A percentile compares a stretch with the other conserved stretches of the same genome.
These are phyloP conservation scores for Sclerodermus sp. DNA, from an alignment of 2,888 invertebrate genomes.

Conservation along the genomic window DNA sequence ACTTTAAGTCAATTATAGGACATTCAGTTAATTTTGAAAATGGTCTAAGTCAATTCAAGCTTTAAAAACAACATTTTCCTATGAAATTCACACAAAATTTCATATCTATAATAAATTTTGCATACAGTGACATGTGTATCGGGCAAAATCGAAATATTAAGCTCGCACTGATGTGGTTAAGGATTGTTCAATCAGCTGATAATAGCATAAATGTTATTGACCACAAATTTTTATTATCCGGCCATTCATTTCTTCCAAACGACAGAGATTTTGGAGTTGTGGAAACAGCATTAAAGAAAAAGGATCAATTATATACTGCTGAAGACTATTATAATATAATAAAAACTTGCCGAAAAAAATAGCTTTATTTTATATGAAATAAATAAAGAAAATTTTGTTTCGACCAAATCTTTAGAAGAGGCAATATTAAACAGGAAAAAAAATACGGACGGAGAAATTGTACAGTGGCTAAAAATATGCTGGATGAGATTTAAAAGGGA, in stretches of 20 bases:
- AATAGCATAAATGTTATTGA: background rate
- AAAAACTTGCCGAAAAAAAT: background rate
- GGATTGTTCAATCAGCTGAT: background rate
- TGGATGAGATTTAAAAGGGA: slow-evolving; percentile 8
- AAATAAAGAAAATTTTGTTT: slow-evolving; percentile 1
- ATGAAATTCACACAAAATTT: too few relatives aligned
- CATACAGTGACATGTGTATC: too few relatives aligned
- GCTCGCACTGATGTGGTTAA: background rate
- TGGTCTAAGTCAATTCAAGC: too few relatives aligned
- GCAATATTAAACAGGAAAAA: slow-evolving; percentile 9
- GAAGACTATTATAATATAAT: background rate
- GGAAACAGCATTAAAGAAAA: background rate
- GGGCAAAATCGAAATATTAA: background rate
- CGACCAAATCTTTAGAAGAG: slow-evolving; percentile 1
- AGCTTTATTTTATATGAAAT: too few relatives aligned
- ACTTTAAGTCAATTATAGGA: too few relatives aligned
- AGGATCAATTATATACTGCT: background rate
- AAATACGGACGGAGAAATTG: slow-evolving; percentile 8
- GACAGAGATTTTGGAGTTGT: slow-evolving; percentile 1
- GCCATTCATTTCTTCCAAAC: too few relatives aligned
- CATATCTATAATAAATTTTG: too few relatives aligned
- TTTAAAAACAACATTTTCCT: too few relatives aligned
- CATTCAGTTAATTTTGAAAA: too few relatives aligned
- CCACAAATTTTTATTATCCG: background rate
- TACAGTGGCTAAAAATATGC: slow-evolving; percentile 8